phyloP scores from a whole-genome alignment of 2,113 vertebrate genomes.

The Nyctereutes procyonoides region DNA sequence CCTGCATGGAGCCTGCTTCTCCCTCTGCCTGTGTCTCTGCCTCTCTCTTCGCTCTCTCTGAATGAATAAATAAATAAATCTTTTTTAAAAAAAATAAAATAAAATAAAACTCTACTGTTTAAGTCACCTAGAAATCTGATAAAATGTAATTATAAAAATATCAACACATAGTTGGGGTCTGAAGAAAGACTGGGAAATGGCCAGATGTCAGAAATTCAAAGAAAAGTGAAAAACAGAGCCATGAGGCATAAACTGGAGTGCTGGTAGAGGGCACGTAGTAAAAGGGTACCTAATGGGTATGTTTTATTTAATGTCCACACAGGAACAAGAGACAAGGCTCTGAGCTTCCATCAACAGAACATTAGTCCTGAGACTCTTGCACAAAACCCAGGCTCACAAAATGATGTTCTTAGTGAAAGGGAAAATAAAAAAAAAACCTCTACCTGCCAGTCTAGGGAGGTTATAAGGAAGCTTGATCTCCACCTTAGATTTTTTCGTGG shows the following conservation, averaged over 20 bases:
- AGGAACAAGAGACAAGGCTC: not conserved
- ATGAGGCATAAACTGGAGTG: not conserved
- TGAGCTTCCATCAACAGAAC: not conserved
- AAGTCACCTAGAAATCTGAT: slow-evolving; percentile 1
- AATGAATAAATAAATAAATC: too few relatives aligned
- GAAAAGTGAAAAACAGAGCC: not conserved
- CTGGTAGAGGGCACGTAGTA: not conserved
- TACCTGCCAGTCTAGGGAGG: not conserved
- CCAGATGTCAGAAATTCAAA: slow-evolving; percentile 22
- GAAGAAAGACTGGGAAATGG: slow-evolving; percentile 40
- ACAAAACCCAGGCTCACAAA: not conserved
- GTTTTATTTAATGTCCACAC: not conserved
- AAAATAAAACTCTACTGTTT: not conserved
- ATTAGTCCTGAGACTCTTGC: not conserved
- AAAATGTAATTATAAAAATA: not conserved
- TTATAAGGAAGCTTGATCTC: not conserved
- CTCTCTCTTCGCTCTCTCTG: too few relatives aligned
- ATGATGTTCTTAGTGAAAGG: not conserved
- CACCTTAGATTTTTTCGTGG: not conserved
- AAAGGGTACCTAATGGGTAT: not conserved
- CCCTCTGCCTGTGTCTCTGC: too few relatives aligned
- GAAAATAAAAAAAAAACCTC: not conserved
- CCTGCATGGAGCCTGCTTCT: too few relatives aligned
- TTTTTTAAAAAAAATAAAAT: too few relatives aligned
- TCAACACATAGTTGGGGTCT: not conserved